Conservation (phyloP, 2,113 vertebrate genomes). For the Centropus bengalensis region DNA sequence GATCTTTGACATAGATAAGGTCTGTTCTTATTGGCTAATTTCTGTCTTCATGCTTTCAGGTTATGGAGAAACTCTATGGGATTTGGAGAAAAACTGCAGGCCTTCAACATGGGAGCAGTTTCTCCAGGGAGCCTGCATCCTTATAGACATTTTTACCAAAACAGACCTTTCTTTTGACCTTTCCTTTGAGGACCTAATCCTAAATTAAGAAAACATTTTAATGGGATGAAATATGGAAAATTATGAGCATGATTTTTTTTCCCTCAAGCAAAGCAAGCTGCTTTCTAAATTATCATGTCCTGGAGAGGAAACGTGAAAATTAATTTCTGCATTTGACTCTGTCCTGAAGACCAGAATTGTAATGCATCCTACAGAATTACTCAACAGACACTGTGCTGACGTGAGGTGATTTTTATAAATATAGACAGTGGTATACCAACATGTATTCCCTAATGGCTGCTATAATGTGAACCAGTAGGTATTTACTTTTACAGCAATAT, state of each 20-base stretch:
- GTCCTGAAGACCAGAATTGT: background rate
- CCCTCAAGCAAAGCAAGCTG: background rate
- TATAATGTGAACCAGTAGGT: background rate
- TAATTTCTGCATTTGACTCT: background rate
- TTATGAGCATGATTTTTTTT: background rate
- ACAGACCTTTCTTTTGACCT: background rate
- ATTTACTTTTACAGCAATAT: background rate
- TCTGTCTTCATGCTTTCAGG: background rate
- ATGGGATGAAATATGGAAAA: background rate
- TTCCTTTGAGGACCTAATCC: background rate
- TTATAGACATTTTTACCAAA: background rate
- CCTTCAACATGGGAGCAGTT: background rate
- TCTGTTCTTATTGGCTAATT: background rate
- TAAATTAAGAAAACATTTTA: background rate
- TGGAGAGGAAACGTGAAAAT: slow-evolving; percentile 4
- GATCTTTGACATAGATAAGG: background rate
- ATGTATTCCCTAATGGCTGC: background rate
- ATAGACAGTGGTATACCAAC: background rate
- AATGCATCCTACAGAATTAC: background rate
- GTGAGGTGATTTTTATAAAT: background rate
- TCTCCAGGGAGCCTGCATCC: background rate
- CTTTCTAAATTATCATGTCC: slow-evolving; percentile 19
- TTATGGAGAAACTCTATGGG: background rate
- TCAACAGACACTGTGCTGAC: background rate
- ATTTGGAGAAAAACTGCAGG: background rate